These are phyloP conservation scores for Augiades crinisus DNA, from an alignment of 2,888 invertebrate species.

Conservation along the genomic window DNA sequence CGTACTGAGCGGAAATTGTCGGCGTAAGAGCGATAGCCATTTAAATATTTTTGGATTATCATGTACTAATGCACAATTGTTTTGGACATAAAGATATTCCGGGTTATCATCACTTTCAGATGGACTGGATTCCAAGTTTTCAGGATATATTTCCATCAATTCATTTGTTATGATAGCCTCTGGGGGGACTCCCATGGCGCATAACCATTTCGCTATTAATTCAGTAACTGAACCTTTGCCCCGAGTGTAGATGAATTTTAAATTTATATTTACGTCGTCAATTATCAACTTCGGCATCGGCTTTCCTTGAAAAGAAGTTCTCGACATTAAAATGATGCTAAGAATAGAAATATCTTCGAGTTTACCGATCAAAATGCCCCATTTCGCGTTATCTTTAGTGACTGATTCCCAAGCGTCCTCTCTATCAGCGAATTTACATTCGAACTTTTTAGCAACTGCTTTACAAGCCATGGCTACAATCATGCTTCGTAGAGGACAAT, in stretches of 20 bases:
- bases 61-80: constrained; percentile 55
- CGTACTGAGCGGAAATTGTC: constrained; percentile 93
- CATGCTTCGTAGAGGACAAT: constrained; percentile 88
- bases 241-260: constrained; percentile 83
- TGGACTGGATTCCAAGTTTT: constrained; percentile 37
- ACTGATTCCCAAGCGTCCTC: constrained; percentile 90
- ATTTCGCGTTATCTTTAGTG: constrained; percentile 92
- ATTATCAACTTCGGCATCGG: constrained; percentile 78
- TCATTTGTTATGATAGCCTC: constrained; percentile 81
- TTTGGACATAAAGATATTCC: constrained; percentile 56
- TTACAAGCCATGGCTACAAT: constrained; percentile 92
- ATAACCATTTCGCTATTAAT: constrained; percentile 93
- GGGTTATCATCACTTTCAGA: constrained; percentile 48
- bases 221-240: constrained; percentile 94
- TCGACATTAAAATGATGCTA: constrained; percentile 84
- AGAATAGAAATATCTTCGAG: constrained; percentile 93
- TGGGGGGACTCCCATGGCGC: constrained; percentile 86
- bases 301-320: constrained; percentile 60
- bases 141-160: constrained; percentile 43
- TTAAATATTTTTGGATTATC: constrained; percentile 80
- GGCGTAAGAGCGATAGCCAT: constrained; percentile 83
- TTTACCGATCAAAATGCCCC: constrained; percentile 93
- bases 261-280: constrained; percentile 82
- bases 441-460: constrained; percentile 83
- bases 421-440: constrained; percentile 61